Evolutionary conservation across 1,140 invertebrate species (phyloP).

Genomic region (Vanessa atalanta): DNA sequence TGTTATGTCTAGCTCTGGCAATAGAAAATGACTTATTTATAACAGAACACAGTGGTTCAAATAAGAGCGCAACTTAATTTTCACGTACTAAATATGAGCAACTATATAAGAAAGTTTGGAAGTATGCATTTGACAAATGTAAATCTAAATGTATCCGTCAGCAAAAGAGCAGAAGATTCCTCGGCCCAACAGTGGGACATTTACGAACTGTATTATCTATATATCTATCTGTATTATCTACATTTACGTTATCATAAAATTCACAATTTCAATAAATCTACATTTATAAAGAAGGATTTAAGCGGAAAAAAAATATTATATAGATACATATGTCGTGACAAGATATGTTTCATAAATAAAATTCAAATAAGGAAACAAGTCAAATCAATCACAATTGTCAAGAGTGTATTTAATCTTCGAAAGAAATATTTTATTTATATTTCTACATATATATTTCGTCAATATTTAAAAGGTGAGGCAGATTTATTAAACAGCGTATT

Average conservation of each 20-base stretch:
- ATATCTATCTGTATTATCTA: no score
- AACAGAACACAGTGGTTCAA: no score
- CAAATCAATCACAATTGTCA: conserved; percentile 6
- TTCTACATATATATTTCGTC: not conserved
- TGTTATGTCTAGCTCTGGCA: no score
- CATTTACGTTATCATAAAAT: not conserved
- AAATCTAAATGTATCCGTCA: no score
- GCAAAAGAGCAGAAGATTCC: no score
- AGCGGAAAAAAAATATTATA: not conserved
- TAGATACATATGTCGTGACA: not conserved
- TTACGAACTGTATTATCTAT: no score
- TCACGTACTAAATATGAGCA: no score
- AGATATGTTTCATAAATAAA: conserved; percentile 12
- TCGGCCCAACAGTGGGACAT: no score
- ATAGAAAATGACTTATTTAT: no score
- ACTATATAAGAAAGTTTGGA: no score
- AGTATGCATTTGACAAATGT: no score
- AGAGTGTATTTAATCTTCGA: not conserved
- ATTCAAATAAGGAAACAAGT: conserved; percentile 5
- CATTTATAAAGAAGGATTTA: not conserved
- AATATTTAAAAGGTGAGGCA: not conserved
- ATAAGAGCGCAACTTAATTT: no score
- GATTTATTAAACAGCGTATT: not conserved
- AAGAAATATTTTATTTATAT: not conserved
- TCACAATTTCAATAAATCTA: not conserved